Evolutionary conservation across 2,888 invertebrate genomes (phyloP).

Genomic region (Drosophila longiperda): DNA sequence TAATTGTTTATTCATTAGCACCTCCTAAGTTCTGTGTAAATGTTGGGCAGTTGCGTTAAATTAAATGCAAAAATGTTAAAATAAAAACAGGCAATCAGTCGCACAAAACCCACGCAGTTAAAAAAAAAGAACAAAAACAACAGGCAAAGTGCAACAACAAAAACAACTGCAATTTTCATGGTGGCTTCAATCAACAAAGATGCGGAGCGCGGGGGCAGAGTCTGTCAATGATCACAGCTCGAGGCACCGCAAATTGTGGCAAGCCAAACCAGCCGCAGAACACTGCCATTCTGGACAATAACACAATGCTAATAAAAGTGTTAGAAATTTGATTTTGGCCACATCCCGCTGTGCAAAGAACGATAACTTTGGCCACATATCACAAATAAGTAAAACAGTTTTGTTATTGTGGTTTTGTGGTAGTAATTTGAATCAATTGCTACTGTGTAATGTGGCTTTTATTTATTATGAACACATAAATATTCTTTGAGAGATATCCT

Average conservation of each 20-base stretch:
- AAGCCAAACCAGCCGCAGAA: conserved; percentile 16
- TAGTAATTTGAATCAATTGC: conserved; percentile 9
- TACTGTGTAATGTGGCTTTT: neutral
- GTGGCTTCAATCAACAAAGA: conserved; percentile 43
- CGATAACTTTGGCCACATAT: conserved; percentile 15
- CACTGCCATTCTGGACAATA: conserved; percentile 14
- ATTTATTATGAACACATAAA: neutral
- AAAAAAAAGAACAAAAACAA: conserved; percentile 14
- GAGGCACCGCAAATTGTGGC: conserved; percentile 44
- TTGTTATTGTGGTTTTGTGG: conserved; percentile 25
- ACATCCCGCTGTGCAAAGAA: neutral
- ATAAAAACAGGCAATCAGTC: conserved; percentile 44
- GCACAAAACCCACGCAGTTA: conserved; percentile 43
- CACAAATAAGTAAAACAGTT: conserved; percentile 4
- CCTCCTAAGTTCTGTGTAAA: conserved; percentile 37
- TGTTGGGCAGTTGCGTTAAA: conserved; percentile 56
- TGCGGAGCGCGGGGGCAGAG: neutral
- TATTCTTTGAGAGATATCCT: neutral
- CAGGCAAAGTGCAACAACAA: conserved; percentile 9
- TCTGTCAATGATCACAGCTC: conserved; percentile 8
- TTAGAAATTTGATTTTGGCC: conserved; percentile 22
- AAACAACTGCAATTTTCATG: conserved; percentile 43
- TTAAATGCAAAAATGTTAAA: conserved; percentile 62
- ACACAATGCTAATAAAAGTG: conserved; percentile 34
- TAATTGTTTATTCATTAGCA: conserved; percentile 58